A percentile compares a stretch with the other conserved stretches of the same genome.
These are phyloP conservation scores for Paramormyrops kingsleyae DNA, from an alignment of 2,113 vertebrate species.

Conservation along the genomic window DNA sequence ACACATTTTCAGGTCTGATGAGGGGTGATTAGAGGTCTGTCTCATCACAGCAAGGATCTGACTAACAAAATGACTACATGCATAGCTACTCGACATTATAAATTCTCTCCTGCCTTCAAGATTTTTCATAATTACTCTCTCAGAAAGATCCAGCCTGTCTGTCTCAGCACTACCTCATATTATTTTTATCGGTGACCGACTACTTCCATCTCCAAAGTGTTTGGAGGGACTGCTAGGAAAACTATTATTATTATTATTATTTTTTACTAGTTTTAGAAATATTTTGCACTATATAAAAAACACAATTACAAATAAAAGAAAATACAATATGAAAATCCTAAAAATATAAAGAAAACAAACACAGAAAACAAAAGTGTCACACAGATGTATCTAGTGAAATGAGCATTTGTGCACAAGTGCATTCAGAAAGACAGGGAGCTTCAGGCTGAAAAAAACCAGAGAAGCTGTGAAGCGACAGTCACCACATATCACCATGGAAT, in stretches of 20 bases:
- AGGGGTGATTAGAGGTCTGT: neutral
- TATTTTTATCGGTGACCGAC: neutral
- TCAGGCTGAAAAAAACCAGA: neutral
- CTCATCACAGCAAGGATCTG: neutral
- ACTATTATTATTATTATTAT: neutral
- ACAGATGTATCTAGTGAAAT: neutral
- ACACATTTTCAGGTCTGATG: neutral
- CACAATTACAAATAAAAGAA: neutral
- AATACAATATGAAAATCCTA: neutral
- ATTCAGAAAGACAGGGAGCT: neutral
- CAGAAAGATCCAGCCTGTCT: neutral
- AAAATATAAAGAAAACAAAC: neutral
- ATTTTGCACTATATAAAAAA: neutral
- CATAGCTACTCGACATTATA: neutral
- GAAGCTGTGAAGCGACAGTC: constrained; percentile 33
- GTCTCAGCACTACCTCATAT: neutral
- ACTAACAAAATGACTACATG: neutral
- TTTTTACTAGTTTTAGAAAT: neutral
- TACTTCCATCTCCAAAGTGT: neutral
- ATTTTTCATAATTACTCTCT: neutral
- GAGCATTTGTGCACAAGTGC: neutral
- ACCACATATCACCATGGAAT: constrained; percentile 57
- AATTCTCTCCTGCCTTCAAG: neutral
- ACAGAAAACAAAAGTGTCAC: neutral
- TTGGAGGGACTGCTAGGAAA: neutral